These are phyloP conservation scores for Merops nubicus DNA, from an alignment of 2,113 vertebrate genomes.

Conservation along the genomic window DNA sequence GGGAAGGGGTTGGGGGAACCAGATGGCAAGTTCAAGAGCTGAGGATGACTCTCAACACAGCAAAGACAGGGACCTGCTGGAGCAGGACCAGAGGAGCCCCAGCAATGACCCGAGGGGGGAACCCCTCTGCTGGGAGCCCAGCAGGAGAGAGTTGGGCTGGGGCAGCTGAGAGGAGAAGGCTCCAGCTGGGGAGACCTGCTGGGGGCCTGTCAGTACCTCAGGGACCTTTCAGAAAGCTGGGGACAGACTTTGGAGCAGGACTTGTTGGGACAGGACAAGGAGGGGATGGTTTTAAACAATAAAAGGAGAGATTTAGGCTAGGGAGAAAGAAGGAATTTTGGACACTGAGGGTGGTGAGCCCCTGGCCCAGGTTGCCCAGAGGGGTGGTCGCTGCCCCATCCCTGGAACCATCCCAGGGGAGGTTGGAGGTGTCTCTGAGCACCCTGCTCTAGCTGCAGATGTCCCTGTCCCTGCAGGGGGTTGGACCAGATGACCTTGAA, in stretches of 20 bases:
- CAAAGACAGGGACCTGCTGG: background rate
- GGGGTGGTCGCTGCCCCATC: background rate
- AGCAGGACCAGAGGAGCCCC: background rate
- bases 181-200: no score
- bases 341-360: background rate
- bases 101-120: background rate
- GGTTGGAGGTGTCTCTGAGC: background rate
- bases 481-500: background rate
- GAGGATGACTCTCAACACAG: background rate
- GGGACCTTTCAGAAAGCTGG: no score
- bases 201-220: background rate
- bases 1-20: background rate
- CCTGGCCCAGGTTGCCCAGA: background rate
- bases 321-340: background rate
- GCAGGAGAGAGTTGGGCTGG: no score
- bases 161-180: no score
- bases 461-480: background rate
- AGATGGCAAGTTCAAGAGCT: rapidly evolving
- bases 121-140: background rate
- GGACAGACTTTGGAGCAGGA: background rate
- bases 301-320: no score
- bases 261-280: background rate
- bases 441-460: background rate
- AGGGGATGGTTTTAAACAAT: background rate
- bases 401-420: background rate